Conservation (phyloP, 1,140 invertebrate genomes). For the Eumeta japonica region DNA sequence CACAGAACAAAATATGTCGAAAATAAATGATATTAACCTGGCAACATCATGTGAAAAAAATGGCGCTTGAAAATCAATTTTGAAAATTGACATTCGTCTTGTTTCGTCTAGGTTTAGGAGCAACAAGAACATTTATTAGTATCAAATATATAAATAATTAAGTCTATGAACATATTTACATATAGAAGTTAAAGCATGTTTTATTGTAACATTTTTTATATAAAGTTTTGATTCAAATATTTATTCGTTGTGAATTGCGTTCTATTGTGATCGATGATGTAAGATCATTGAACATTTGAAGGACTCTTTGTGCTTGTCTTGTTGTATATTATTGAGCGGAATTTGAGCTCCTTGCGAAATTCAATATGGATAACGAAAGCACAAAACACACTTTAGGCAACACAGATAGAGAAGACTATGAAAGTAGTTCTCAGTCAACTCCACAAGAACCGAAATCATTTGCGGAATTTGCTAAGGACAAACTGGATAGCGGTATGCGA, state of each 20-base stretch:
- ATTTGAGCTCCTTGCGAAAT: not conserved
- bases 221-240: too few relatives aligned
- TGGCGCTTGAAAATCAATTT: conserved; percentile 54
- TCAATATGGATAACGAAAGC: not conserved
- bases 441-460: conserved; percentile 49
- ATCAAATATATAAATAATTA: too few relatives aligned
- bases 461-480: conserved; percentile 50
- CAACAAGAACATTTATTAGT: too few relatives aligned
- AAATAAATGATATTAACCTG: too few relatives aligned
- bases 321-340: conserved; percentile 7
- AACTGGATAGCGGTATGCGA: conserved; percentile 45
- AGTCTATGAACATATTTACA: too few relatives aligned
- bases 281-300: conserved; percentile 45
- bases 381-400: conserved; percentile 23
- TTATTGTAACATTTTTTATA: too few relatives aligned
- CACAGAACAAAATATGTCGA: too few relatives aligned
- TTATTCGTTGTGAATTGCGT: too few relatives aligned
- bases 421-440: conserved; percentile 42
- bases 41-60: conserved; percentile 14
- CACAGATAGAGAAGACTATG: conserved; percentile 42
- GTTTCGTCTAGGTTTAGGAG: not conserved
- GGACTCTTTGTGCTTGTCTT: conserved; percentile 21
- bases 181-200: too few relatives aligned
- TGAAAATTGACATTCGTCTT: conserved; percentile 25
- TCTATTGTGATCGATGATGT: conserved; percentile 46